phyloP scores from a whole-genome alignment of 2,888 invertebrate genomes.

The Ischnura elegans region DNA sequence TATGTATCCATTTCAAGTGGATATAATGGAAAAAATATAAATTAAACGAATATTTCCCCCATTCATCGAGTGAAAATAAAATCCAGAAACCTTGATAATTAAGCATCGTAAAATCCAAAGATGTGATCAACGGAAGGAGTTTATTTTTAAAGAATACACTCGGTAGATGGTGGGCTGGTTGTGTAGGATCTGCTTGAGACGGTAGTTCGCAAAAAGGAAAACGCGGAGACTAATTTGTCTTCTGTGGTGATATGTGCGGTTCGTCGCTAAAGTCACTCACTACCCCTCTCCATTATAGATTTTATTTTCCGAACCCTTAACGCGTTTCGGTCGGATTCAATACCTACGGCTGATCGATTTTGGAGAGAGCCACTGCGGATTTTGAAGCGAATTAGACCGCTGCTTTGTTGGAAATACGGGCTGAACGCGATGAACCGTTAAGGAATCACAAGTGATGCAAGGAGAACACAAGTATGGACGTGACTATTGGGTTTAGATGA shows the following conservation, averaged over 20 bases:
- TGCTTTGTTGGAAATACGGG: not conserved
- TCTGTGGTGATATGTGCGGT: not conserved
- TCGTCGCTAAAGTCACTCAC: not conserved
- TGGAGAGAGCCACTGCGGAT: not conserved
- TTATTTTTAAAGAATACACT: no score
- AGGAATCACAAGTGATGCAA: constrained; percentile 2
- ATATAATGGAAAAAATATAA: no score
- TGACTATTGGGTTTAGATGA: not conserved
- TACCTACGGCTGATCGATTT: constrained; percentile 1
- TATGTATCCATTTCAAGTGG: no score
- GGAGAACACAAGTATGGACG: not conserved
- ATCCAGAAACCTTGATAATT: no score
- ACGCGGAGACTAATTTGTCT: not conserved
- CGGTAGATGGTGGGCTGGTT: no score
- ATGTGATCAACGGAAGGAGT: no score
- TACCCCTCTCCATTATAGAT: not conserved
- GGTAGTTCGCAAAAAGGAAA: not conserved
- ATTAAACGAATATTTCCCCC: no score
- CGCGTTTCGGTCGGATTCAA: not conserved
- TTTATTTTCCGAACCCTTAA: not conserved
- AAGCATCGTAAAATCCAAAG: no score
- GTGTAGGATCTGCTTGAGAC: not conserved
- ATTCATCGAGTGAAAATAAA: no score
- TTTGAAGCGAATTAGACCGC: not conserved
- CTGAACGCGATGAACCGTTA: not conserved